Conservation (phyloP, 2,888 invertebrate genomes). For the Glyphotaelius pellucidus region DNA sequence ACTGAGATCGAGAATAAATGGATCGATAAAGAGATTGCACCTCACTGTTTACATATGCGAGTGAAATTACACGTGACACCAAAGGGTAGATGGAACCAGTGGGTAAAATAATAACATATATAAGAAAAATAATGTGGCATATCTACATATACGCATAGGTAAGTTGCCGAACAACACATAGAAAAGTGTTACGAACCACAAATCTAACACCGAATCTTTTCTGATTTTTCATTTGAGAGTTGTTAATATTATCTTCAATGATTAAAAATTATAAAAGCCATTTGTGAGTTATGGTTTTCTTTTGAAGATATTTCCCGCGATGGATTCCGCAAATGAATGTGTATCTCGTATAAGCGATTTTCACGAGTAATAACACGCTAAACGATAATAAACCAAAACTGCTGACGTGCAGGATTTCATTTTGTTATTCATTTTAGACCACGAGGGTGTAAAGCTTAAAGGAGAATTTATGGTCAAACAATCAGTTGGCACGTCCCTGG, state of each 20-base stretch:
- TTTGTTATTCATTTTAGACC: constrained; percentile 30
- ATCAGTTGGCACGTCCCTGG: constrained; percentile 15
- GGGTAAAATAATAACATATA: neutral
- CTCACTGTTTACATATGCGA: constrained; percentile 9
- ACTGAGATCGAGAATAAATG: constrained; percentile 34
- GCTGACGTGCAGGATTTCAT: constrained; percentile 21
- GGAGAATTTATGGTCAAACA: constrained; percentile 29
- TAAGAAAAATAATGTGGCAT: neutral
- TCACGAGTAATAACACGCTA: constrained; percentile 24
- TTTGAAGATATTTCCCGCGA: neutral
- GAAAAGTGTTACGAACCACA: too few relatives aligned
- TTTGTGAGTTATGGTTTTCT: neutral
- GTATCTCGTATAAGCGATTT: neutral
- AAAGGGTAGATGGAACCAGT: neutral
- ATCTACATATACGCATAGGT: too few relatives aligned
- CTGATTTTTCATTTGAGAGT: too few relatives aligned
- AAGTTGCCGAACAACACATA: too few relatives aligned
- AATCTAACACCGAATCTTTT: too few relatives aligned
- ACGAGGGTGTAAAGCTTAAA: constrained; percentile 25
- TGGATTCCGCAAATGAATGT: neutral
- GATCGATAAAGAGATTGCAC: constrained; percentile 52
- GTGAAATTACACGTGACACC: neutral
- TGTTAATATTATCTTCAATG: too few relatives aligned
- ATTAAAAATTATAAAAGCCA: neutral
- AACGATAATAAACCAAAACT: constrained; percentile 29